Percentiles rank a stretch among this genome's conserved stretches.
These are phyloP conservation scores for Zoanthus gigantus DNA, from an alignment of 92 coral and sea anemone genomes.

Conservation along the genomic window DNA sequence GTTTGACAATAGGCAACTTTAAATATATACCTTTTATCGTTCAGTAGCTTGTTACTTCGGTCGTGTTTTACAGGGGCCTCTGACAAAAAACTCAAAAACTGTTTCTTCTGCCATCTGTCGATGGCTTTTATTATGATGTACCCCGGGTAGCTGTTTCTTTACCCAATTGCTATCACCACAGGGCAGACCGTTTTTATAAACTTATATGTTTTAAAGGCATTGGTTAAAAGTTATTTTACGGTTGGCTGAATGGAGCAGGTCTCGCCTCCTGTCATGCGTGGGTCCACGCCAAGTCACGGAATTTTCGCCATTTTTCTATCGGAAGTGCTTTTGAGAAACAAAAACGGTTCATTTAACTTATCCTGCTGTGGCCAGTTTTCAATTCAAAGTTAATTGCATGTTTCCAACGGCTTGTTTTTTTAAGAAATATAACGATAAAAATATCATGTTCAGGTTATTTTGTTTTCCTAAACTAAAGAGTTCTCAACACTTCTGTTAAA, in stretches of 20 bases:
- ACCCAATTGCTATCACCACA: not conserved
- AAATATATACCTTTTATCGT: no score
- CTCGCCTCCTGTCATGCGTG: not conserved
- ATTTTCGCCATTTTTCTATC: not conserved
- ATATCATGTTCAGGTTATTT: not conserved
- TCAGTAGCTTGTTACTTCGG: no score
- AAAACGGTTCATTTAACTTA: not conserved
- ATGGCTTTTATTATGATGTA: not conserved
- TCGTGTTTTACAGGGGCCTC: not conserved
- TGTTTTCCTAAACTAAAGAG: not conserved
- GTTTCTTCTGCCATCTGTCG: not conserved
- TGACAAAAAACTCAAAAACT: not conserved
- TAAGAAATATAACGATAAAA: not conserved
- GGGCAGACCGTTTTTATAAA: not conserved
- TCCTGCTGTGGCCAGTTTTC: conserved; percentile 27
- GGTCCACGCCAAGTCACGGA: not conserved
- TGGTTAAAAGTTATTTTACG: not conserved
- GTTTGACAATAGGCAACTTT: no score
- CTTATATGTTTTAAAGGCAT: not conserved
- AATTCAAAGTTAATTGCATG: not conserved
- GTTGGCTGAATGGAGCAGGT: conserved; percentile 34
- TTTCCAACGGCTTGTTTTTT: conserved; percentile 1
- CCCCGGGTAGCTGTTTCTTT: not conserved
- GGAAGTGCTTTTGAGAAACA: conserved; percentile 15
- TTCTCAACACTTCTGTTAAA: no score